phyloP scores from a whole-genome alignment of 35 echinoderm and acorn worm genomes.

The Chiridota heheva region DNA sequence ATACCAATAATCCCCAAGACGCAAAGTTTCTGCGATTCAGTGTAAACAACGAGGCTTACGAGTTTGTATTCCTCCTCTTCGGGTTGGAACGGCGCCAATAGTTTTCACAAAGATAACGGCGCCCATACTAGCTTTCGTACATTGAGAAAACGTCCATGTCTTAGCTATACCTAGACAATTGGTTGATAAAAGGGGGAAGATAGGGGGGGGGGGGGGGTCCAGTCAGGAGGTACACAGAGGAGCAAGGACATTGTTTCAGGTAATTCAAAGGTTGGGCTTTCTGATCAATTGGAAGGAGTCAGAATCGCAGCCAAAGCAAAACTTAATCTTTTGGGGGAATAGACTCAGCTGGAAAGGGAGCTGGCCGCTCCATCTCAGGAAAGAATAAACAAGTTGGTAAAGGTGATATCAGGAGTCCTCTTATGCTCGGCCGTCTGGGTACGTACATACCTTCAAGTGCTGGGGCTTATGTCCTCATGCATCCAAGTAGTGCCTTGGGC shows the following conservation, averaged over 20 bases:
- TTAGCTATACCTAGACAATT: not conserved
- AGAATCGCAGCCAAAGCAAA: not conserved
- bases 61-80: constrained; percentile 8
- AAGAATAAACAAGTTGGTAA: not conserved
- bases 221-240: not conserved
- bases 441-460: not conserved
- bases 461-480: not conserved
- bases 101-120: constrained; percentile 3
- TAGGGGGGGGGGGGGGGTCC: not conserved
- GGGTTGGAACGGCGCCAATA: not conserved
- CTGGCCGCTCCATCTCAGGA: not conserved
- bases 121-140: no score
- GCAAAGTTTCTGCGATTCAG: not conserved
- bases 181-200: no score
- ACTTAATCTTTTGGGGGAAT: not conserved
- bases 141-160: not conserved
- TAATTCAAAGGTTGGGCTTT: constrained; percentile 3
- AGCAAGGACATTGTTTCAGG: not conserved
- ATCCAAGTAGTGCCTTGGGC: not conserved
- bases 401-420: not conserved
- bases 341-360: not conserved
- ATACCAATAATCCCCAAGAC: not conserved
- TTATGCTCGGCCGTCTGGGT: not conserved
- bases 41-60: not conserved
- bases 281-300: not conserved